Conservation (phyloP, 1,140 invertebrate genomes). For the Ganaspis sp. region DNA sequence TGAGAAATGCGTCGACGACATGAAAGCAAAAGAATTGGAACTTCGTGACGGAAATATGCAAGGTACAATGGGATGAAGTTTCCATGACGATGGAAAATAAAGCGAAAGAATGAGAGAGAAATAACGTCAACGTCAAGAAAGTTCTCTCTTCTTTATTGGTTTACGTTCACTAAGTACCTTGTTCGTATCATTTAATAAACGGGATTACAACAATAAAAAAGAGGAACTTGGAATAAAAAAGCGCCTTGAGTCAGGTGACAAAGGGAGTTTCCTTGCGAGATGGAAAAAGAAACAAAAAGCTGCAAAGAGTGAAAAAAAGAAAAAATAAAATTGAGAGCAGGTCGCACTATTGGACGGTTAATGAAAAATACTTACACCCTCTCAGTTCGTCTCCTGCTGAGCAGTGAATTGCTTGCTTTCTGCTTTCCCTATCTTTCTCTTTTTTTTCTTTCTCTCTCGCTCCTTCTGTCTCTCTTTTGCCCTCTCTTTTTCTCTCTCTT, state of each 20-base stretch:
- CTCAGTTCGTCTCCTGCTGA: constrained; percentile 60
- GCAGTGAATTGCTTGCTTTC: constrained; percentile 63
- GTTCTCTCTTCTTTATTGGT: constrained; percentile 35
- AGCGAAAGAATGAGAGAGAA: constrained; percentile 1
- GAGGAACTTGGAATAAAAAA: background rate
- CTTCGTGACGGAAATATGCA: constrained; percentile 26
- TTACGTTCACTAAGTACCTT: constrained; percentile 24
- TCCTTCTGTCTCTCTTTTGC: background rate
- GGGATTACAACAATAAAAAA: background rate
- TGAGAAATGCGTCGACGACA: constrained; percentile 19
- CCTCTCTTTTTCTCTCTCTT: background rate
- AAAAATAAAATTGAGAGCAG: constrained; percentile 57
- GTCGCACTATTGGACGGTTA: constrained; percentile 66
- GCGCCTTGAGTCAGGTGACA: constrained; percentile 46
- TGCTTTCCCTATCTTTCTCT: constrained; percentile 57
- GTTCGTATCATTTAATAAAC: constrained; percentile 1
- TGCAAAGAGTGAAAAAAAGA: constrained; percentile 22
- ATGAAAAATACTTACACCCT: constrained; percentile 73
- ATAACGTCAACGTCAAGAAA: background rate
- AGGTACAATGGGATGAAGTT: constrained; percentile 47
- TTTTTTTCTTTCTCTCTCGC: constrained; percentile 10
- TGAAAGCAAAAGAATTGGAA: constrained; percentile 8
- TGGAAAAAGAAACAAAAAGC: background rate
- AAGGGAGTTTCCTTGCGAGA: constrained; percentile 40
- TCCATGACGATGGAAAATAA: constrained; percentile 28